Evolutionary conservation across 64 coral and sea anemone species (phyloP), one percentile per base, ranked within the genome.

Genomic region (Dendrophyllia cribrosa): DNA sequence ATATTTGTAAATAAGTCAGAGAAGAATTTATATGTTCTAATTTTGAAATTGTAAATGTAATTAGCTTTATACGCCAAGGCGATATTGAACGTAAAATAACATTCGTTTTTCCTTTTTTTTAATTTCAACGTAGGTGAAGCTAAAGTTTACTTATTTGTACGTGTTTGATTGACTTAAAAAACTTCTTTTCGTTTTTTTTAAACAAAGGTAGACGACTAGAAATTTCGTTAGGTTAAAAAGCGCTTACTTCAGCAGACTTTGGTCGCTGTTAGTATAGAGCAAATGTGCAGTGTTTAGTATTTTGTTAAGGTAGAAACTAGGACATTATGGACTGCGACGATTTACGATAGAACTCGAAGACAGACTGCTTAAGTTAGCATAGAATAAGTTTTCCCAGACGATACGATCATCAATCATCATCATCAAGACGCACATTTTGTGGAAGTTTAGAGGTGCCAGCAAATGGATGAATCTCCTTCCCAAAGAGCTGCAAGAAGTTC

Each of bases 1-100:
- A 96, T 90, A 97, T 97, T 97, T 97, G 95, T 97, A 97, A 91
- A 97, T 97, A 97, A 73, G 85, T 90, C 26, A 12, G 74, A 67
- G 79, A 52, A 88, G 44, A 84, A 83, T 73, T 91, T 59, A 23
- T 75, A 51, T 58, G 80, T 85, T 92, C 20, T 22, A 86, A 87
- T 93, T 93, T 80, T 87, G 44, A 25, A 72, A 62, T 86, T 77
- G 43, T 20, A 76, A 59, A 58, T 66, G 5, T 44, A 6, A 43
- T 22, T 25, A 15, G 13, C 34, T 5, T 25, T 34, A 46, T 77
- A 52, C 58, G 47, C 16, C 17, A 85, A 51, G 44, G 43, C 66
- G 19, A 65, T 75, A 72, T 22, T 86, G 43, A 70, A 55, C n/a
- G 72, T 86, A 19, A 25, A 10, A 11, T 51, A 14, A 16, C 7